phyloP scores from a whole-genome alignment of 2,113 vertebrate genomes.

The Passer domesticus region DNA sequence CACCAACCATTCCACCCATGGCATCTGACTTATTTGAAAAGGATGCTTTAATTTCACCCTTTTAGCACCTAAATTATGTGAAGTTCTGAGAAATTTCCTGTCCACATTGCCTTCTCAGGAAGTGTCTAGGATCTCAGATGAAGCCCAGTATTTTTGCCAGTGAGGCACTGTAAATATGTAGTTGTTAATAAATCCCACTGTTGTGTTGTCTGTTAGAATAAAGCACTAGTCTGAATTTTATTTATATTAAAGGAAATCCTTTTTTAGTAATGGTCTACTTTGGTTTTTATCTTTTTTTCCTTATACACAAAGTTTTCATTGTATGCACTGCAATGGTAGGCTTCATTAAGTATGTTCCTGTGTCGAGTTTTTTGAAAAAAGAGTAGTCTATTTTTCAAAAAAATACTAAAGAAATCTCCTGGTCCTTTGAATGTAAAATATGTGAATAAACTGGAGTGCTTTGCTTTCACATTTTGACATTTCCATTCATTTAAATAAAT shows the following conservation, averaged over 20 bases:
- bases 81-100: background rate
- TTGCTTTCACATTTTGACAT: conserved; percentile 28
- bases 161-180: conserved; percentile 67
- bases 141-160: background rate
- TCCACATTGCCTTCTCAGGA: conserved; percentile 22
- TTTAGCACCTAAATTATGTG: background rate
- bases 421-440: conserved; percentile 36
- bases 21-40: background rate
- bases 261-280: background rate
- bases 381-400: background rate
- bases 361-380: conserved; percentile 17
- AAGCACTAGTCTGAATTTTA: conserved; percentile 42
- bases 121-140: conserved; percentile 23
- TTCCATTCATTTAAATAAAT: conserved; percentile 52
- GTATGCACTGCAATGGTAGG: background rate
- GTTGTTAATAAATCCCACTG: conserved; percentile 49
- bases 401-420: background rate
- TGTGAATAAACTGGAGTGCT: conserved; percentile 34
- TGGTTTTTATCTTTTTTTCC: conserved; percentile 14
- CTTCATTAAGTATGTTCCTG: conserved; percentile 22
- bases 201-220: conserved; percentile 55
- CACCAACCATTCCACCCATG: background rate
- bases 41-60: background rate
- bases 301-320: background rate
- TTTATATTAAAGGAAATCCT: conserved; percentile 62